Percentiles rank a stretch among this genome's conserved stretches.
These are phyloP conservation scores for Stramonita haemastoma DNA, from an alignment of 2,888 invertebrate species.

Conservation along the genomic window DNA sequence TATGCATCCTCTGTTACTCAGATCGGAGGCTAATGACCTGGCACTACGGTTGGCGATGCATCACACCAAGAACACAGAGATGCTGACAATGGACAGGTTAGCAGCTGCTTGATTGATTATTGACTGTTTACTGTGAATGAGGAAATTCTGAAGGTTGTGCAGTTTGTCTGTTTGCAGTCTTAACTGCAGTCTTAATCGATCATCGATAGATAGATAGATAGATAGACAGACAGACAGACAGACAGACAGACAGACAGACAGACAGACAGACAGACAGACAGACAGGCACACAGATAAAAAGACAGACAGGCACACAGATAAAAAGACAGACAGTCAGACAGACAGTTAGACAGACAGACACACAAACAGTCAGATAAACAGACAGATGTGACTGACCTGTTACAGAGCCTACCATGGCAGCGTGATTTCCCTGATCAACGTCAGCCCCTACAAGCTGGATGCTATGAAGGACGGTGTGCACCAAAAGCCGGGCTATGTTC, in stretches of 20 bases:
- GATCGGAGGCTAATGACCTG: constrained; percentile 97
- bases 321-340: not conserved
- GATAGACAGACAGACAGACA: not conserved
- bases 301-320: not conserved
- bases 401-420: constrained; percentile 99
- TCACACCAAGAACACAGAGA: constrained; percentile 91
- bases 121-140: not conserved
- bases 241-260: not conserved
- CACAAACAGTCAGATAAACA: not conserved
- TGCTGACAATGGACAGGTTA: constrained; percentile 97
- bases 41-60: constrained; percentile 92
- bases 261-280: not conserved
- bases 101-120: not conserved
- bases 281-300: not conserved
- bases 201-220: not conserved
- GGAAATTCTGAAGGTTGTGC: no score
- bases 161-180: no score
- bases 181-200: no score
- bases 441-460: constrained; percentile 99
- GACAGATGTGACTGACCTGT: constrained; percentile 46
- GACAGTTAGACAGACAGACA: not conserved
- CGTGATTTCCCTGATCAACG: constrained; percentile 95
- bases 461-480: constrained; percentile 80
- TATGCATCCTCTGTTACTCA: constrained; percentile 58
- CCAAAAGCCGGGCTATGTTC: constrained; percentile 80